phyloP scores from a whole-genome alignment of 1,140 invertebrate species.

The Zaprionus nigranus region DNA sequence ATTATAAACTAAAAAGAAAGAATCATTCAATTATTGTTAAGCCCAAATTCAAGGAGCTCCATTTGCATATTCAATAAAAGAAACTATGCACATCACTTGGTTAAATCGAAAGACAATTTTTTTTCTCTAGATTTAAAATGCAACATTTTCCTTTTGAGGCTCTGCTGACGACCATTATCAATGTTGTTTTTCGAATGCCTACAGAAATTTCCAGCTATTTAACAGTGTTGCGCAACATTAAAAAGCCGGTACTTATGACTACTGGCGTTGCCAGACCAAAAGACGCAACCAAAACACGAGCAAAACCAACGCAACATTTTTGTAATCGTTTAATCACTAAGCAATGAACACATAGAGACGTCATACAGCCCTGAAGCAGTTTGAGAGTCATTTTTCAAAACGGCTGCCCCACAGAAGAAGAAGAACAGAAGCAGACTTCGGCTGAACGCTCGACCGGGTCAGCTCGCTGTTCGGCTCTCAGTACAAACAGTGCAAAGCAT shows the following conservation, averaged over 20 bases:
- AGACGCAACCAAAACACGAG: background rate
- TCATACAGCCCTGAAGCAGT: too few relatives aligned
- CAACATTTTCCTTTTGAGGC: background rate
- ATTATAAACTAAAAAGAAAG: background rate
- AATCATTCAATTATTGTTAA: slow-evolving; percentile 14
- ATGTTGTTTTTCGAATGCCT: background rate
- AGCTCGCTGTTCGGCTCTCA: too few relatives aligned
- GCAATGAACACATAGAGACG: too few relatives aligned
- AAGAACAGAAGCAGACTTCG: too few relatives aligned
- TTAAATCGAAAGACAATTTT: background rate
- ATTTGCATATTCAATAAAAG: background rate
- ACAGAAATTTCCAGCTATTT: background rate
- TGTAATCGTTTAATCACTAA: background rate
- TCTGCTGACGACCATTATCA: background rate
- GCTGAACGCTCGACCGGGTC: too few relatives aligned
- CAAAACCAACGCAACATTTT: background rate
- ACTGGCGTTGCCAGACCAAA: background rate
- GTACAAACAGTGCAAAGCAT: too few relatives aligned
- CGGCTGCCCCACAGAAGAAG: too few relatives aligned
- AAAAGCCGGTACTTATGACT: background rate
- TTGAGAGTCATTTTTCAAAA: too few relatives aligned
- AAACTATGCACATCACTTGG: slow-evolving; percentile 1
- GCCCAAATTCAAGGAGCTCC: background rate
- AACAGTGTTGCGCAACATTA: background rate
- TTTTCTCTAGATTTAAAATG: background rate